Evolutionary conservation across 2,888 invertebrate genomes (phyloP).

Genomic region (Drosophila kuntzei): DNA sequence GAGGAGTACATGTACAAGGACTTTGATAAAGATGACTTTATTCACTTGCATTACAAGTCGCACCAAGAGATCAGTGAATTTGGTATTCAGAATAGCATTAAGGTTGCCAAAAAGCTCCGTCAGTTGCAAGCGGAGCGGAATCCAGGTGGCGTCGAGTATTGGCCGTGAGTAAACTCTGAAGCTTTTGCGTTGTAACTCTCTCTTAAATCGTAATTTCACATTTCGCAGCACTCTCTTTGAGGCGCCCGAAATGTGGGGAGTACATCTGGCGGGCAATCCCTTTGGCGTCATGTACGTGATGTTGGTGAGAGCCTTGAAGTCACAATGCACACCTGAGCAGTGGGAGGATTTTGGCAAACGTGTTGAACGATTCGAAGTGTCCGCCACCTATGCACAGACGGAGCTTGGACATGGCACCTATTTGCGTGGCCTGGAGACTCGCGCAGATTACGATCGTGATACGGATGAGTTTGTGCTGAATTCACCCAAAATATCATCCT

Average conservation of each 20-base stretch:
- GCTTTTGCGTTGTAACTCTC: neutral
- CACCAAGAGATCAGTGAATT: constrained; percentile 76
- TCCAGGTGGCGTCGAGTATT: constrained; percentile 80
- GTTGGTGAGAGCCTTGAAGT: constrained; percentile 95
- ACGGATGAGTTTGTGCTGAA: constrained; percentile 95
- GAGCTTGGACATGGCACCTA: constrained; percentile 98
- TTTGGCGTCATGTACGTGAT: constrained; percentile 93
- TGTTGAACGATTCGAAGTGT: constrained; percentile 92
- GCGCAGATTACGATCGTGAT: constrained; percentile 93
- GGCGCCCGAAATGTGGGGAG: constrained; percentile 56
- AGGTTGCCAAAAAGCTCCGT: constrained; percentile 90
- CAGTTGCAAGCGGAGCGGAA: constrained; percentile 89
- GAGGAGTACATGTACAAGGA: constrained; percentile 60
- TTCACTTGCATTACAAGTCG: constrained; percentile 60
- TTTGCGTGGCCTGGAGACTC: constrained; percentile 94
- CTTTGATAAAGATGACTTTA: constrained; percentile 35
- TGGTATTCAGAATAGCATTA: constrained; percentile 52
- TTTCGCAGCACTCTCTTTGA: constrained; percentile 54
- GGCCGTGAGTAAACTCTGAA: constrained; percentile 73
- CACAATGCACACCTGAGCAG: constrained; percentile 94
- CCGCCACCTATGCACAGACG: constrained; percentile 98
- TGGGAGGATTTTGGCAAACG: constrained; percentile 93
- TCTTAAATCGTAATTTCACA: neutral
- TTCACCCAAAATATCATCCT: constrained; percentile 94
- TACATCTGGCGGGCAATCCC: constrained; percentile 81